Percentiles rank a stretch among this genome's conserved stretches.
phyloP scores from a whole-genome alignment of 2,888 invertebrate species.

The Spisula subtruncata region DNA sequence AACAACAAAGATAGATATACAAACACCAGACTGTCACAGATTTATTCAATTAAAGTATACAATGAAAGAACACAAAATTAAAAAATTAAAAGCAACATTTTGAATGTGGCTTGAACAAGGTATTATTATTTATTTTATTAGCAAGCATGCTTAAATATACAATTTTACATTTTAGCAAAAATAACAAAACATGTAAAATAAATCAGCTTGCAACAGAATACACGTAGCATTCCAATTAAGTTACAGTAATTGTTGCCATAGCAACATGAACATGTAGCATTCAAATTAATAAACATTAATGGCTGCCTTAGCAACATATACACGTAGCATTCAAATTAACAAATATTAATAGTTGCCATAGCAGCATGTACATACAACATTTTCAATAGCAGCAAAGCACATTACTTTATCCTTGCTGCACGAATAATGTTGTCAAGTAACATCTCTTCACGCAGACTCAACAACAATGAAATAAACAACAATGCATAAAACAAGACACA shows the following conservation, averaged over 20 bases:
- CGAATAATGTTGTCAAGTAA: background rate
- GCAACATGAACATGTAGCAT: background rate
- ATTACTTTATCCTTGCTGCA: background rate
- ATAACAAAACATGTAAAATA: background rate
- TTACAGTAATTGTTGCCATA: background rate
- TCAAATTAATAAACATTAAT: background rate
- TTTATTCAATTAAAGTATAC: background rate
- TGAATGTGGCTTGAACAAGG: background rate
- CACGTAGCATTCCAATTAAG: background rate
- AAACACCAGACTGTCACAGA: background rate
- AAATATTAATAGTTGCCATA: background rate
- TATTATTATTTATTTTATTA: background rate
- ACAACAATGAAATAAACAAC: background rate
- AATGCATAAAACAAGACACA: background rate
- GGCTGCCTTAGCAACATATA: background rate
- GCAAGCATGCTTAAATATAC: background rate
- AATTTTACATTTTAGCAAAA: background rate
- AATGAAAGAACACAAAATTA: background rate
- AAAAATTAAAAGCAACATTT: background rate
- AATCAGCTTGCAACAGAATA: background rate
- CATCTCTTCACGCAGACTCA: background rate
- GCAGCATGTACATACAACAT: background rate
- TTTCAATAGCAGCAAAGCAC: constrained; percentile 6
- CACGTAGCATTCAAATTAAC: background rate
- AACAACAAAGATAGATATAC: background rate